A percentile compares a stretch with the other conserved stretches of the same genome.
Conservation (phyloP, 2,797 vertebrate species). For the Antennarius maculatus region DNA sequence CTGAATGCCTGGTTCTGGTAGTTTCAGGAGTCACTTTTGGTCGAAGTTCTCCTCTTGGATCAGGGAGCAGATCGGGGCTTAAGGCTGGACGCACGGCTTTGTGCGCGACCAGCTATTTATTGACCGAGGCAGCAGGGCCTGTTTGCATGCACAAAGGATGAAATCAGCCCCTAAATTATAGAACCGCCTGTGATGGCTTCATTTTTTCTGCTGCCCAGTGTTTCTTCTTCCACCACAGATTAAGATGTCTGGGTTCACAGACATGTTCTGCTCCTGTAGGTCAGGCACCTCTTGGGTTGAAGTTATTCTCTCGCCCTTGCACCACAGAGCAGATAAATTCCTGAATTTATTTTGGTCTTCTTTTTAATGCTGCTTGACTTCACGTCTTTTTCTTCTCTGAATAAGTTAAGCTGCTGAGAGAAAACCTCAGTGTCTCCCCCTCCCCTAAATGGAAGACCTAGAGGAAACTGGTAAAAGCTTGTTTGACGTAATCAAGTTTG, state of each 20-base stretch:
- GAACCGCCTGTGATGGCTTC: too few species aligned
- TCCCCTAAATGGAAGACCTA: conserved; percentile 17
- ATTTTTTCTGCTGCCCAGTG: too few species aligned
- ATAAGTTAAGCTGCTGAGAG: conserved; percentile 42
- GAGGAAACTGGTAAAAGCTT: background rate
- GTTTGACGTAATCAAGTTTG: background rate
- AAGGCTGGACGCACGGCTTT: too few species aligned
- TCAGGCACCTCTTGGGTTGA: conserved; percentile 15
- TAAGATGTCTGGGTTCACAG: too few species aligned
- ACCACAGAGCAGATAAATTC: conserved; percentile 54
- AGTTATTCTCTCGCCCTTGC: conserved; percentile 24
- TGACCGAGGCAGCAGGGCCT: too few species aligned
- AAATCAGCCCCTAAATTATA: too few species aligned
- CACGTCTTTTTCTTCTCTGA: conserved; percentile 36
- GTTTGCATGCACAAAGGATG: too few species aligned
- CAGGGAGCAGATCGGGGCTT: conserved; percentile 24
- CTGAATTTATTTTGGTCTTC: conserved; percentile 69
- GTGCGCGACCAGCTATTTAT: too few species aligned
- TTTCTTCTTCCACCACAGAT: too few species aligned
- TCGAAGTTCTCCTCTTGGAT: conserved; percentile 12
- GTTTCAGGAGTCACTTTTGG: conserved; percentile 22
- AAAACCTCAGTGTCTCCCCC: conserved; percentile 3
- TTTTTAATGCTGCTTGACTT: conserved; percentile 57
- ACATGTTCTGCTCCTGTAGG: too few species aligned
- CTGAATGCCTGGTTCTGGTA: background rate